phyloP scores from a whole-genome alignment of 2,888 invertebrate species.

The Agrilus biguttatus region DNA sequence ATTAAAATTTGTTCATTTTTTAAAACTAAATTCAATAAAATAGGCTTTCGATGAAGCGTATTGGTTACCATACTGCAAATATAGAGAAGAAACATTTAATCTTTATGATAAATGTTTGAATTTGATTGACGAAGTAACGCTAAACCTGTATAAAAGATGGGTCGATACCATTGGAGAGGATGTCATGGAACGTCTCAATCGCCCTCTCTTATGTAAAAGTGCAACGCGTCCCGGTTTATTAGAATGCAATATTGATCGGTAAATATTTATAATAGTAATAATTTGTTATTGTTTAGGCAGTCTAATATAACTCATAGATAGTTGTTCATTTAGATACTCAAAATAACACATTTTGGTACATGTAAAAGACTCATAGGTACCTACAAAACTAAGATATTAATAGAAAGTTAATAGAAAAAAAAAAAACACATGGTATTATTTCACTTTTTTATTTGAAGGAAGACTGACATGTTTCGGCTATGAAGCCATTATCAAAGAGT shows the following conservation, averaged over 20 bases:
- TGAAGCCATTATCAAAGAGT: too few species aligned
- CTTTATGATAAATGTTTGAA: conserved; percentile 48
- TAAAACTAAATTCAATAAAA: not conserved
- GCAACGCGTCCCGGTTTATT: conserved; percentile 46
- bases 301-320: too few species aligned
- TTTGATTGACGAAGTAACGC: conserved; percentile 41
- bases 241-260: conserved; percentile 71
- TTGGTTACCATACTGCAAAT: conserved; percentile 64
- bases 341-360: too few species aligned
- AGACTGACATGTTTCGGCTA: too few species aligned
- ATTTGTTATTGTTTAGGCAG: too few species aligned
- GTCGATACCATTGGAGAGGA: conserved; percentile 44
- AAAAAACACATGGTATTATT: too few species aligned
- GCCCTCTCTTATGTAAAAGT: conserved; percentile 59
- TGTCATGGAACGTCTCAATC: conserved; percentile 44
- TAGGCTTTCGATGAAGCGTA: conserved; percentile 55
- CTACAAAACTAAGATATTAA: too few species aligned
- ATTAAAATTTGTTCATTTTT: not conserved
- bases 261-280: conserved; percentile 13
- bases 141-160: conserved; percentile 42
- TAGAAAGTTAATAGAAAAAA: too few species aligned
- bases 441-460: too few species aligned
- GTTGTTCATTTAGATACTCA: too few species aligned
- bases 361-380: too few species aligned
- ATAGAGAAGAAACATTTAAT: conserved; percentile 53